Evolutionary conservation across 2,797 vertebrate genomes (phyloP), one percentile per base, ranked within the genome.

Genomic region (Streptopelia turtur): DNA sequence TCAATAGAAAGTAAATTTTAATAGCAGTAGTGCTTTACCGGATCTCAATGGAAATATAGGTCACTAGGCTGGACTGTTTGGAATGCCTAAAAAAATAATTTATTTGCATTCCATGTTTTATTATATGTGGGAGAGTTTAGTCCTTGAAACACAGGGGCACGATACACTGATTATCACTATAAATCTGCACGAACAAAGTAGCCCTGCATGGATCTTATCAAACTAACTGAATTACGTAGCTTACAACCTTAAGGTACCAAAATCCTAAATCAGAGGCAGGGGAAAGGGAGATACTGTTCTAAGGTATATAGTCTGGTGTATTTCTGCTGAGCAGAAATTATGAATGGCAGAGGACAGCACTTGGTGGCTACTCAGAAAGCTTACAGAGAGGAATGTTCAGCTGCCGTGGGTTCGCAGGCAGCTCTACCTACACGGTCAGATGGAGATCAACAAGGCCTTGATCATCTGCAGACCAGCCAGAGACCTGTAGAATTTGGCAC

Each of bases 121-220:
- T 47, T 69, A 39, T n/a, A 7, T 17, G 7, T 31, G 5, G 7
- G 22, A 47, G 5, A 22, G 4, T 30, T 64, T 57, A 83, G 5
- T 37, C 28, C 35, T 88, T 21, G 82, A 75, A 80, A 65, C 33
- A 37, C 41, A 79, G 27, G 13, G 33, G 8, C 5, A 15, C 1
- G 16, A 18, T 60, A 16, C 16, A 18, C 10, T 4, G 4, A 45
- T 71, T 55, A 30, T 12, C 0, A 0, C 16, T 11, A 4, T 27
- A 66, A 63, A 10, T 28, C 35, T 68, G 59, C 60, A 37, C 12
- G 60, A 69, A 37, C 14, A 72, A 69, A 13, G 6, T 21, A 60
- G 10, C 11, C 24, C 18, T 56, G 13, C 15, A 10, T 50, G 33
- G 31, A 65, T 39, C 16, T 41, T 14, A 23, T 16, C 33, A 52